These are phyloP conservation scores for Odontocerum albicorne DNA, from an alignment of 2,888 invertebrate genomes.

Conservation along the genomic window DNA sequence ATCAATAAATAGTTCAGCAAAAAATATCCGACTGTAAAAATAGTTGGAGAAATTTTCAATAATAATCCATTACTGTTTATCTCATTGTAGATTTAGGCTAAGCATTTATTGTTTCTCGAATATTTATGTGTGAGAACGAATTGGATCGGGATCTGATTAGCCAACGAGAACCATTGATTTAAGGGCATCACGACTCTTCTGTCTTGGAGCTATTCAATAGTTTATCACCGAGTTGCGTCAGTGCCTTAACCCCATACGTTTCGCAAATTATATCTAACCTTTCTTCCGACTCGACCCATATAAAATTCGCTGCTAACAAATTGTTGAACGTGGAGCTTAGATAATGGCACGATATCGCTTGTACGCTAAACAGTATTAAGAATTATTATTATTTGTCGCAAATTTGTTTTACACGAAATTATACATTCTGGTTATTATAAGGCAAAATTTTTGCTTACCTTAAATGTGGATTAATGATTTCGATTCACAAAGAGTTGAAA, in stretches of 20 bases:
- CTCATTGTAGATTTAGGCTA: conserved; percentile 15
- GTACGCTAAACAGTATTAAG: too few relatives aligned
- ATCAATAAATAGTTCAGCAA: too few relatives aligned
- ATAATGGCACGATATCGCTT: too few relatives aligned
- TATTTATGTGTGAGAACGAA: conserved; percentile 34
- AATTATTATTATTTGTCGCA: too few relatives aligned
- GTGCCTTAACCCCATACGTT: conserved; percentile 23
- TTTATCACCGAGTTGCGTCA: conserved; percentile 32
- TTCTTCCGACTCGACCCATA: conserved; percentile 24
- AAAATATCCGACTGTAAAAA: too few relatives aligned
- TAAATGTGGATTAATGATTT: too few relatives aligned
- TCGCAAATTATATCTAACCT: conserved; percentile 32
- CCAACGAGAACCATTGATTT: conserved; percentile 34
- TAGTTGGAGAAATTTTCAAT: neutral
- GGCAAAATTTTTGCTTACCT: too few relatives aligned
- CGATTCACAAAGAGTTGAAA: too few relatives aligned
- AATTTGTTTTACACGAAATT: too few relatives aligned
- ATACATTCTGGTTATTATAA: too few relatives aligned
- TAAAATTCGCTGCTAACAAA: conserved; percentile 9
- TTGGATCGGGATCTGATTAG: conserved; percentile 26
- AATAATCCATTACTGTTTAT: conserved; percentile 5
- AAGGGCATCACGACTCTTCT: conserved; percentile 35
- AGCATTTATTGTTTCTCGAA: conserved; percentile 26
- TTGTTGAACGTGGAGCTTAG: conserved; percentile 9
- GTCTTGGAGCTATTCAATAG: conserved; percentile 25